These are phyloP conservation scores for Sturmia bella DNA, from an alignment of 2,888 invertebrate species.

Conservation along the genomic window DNA sequence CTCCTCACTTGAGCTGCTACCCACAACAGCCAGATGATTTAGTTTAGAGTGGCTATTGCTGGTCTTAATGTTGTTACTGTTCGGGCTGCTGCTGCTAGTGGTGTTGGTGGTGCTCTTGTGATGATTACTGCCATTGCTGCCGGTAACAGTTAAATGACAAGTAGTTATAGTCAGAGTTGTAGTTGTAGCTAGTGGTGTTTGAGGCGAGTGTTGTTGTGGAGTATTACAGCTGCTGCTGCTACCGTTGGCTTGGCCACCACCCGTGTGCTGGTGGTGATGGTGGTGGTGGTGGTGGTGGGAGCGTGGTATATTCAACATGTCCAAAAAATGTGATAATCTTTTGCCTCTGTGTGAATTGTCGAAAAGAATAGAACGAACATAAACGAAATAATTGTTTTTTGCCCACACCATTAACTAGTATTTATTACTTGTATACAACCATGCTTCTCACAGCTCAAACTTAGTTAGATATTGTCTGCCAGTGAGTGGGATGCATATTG, in stretches of 20 bases:
- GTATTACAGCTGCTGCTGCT: slow-evolving; percentile 58
- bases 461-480: slow-evolving; percentile 16
- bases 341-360: slow-evolving; percentile 54
- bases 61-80: slow-evolving; percentile 32
- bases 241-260: slow-evolving; percentile 42
- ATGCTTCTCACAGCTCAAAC: slow-evolving; percentile 33
- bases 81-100: slow-evolving; percentile 21
- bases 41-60: slow-evolving; percentile 34
- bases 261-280: slow-evolving; percentile 1
- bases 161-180: neutral
- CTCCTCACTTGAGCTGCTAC: slow-evolving; percentile 33
- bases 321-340: slow-evolving; percentile 74
- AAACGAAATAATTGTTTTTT: neutral
- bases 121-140: slow-evolving; percentile 19
- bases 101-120: too few species aligned
- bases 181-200: slow-evolving; percentile 43
- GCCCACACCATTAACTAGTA: neutral
- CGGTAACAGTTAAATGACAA: slow-evolving; percentile 42
- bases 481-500: neutral
- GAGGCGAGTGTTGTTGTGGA: slow-evolving; percentile 67
- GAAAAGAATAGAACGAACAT: slow-evolving; percentile 22
- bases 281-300: slow-evolving; percentile 60
- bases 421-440: neutral
- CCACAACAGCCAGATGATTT: slow-evolving; percentile 44
- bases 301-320: slow-evolving; percentile 71